Evolutionary conservation across 2,797 vertebrate genomes (phyloP).

Genomic region (Anguilla megastoma): DNA sequence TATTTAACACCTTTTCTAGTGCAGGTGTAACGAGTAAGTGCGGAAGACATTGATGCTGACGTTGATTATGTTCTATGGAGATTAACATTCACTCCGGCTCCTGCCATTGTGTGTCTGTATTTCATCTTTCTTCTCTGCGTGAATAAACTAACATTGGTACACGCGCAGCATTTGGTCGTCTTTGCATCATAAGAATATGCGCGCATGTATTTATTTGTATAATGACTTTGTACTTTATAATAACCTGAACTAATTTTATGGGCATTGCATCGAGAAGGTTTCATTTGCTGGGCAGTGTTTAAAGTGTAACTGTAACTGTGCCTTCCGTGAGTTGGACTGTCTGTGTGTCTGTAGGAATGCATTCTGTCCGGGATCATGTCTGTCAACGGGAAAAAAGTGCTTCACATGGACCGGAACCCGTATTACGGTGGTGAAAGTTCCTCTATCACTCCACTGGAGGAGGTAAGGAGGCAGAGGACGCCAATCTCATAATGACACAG

Average conservation of each 20-base stretch:
- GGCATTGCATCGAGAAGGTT: background rate
- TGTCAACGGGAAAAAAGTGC: conserved; percentile 90
- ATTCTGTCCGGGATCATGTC: conserved; percentile 95
- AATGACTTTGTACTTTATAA: background rate
- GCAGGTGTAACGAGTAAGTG: background rate
- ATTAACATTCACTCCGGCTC: background rate
- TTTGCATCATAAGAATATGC: background rate
- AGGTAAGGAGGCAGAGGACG: conserved; percentile 69
- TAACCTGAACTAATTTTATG: background rate
- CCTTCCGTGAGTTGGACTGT: background rate
- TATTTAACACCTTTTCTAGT: background rate
- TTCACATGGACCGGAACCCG: conserved; percentile 93
- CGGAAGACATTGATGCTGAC: background rate
- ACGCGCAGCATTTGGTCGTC: background rate
- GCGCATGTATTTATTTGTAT: background rate
- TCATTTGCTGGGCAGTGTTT: background rate
- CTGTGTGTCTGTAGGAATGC: conserved; percentile 76
- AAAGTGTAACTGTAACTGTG: background rate
- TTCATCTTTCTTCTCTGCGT: background rate
- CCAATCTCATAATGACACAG: background rate
- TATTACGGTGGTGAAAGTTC: conserved; percentile 93
- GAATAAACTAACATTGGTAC: background rate
- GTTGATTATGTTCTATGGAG: background rate
- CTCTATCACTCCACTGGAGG: conserved; percentile 90
- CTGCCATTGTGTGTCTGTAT: background rate